These are phyloP conservation scores for Siphonodentalium dalli DNA, from an alignment of 2,888 invertebrate genomes.

Conservation along the genomic window DNA sequence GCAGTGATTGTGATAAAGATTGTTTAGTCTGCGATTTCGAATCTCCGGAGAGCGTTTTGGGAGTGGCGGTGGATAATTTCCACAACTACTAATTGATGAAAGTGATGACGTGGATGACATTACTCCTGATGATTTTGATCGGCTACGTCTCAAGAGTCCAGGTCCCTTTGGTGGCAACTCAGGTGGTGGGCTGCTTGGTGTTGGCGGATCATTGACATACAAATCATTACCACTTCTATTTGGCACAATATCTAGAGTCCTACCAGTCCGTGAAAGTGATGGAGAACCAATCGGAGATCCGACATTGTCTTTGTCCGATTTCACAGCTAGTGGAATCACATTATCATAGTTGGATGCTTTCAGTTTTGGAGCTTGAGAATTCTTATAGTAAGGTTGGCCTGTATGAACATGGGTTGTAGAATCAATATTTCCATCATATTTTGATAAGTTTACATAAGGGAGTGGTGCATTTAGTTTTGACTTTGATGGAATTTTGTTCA, in stretches of 20 bases:
- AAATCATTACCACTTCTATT: slow-evolving; percentile 23
- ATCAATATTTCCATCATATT: slow-evolving; percentile 43
- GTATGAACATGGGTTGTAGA: slow-evolving; percentile 43
- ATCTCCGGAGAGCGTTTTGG: slow-evolving; percentile 8
- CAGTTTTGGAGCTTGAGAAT: not conserved
- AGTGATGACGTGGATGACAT: not conserved
- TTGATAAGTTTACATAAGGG: slow-evolving; percentile 53
- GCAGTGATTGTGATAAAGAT: no score
- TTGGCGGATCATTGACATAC: no score
- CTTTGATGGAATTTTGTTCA: slow-evolving; percentile 39
- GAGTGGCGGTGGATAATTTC: slow-evolving; percentile 15
- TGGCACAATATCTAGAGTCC: slow-evolving; percentile 28
- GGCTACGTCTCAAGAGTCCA: slow-evolving; percentile 35
- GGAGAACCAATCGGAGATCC: no score
- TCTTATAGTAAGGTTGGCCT: no score
- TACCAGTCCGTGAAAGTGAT: slow-evolving; percentile 26
- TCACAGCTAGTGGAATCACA: slow-evolving; percentile 12
- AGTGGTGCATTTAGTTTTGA: slow-evolving; percentile 48
- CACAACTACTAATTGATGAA: no score
- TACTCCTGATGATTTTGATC: slow-evolving; percentile 2
- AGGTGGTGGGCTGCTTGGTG: slow-evolving; percentile 47
- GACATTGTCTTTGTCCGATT: slow-evolving; percentile 26
- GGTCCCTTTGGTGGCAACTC: slow-evolving; percentile 56
- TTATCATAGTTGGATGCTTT: slow-evolving; percentile 23
- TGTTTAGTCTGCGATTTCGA: no score